phyloP scores from a whole-genome alignment of 1,140 invertebrate genomes.

The Heliconius melpomene region DNA sequence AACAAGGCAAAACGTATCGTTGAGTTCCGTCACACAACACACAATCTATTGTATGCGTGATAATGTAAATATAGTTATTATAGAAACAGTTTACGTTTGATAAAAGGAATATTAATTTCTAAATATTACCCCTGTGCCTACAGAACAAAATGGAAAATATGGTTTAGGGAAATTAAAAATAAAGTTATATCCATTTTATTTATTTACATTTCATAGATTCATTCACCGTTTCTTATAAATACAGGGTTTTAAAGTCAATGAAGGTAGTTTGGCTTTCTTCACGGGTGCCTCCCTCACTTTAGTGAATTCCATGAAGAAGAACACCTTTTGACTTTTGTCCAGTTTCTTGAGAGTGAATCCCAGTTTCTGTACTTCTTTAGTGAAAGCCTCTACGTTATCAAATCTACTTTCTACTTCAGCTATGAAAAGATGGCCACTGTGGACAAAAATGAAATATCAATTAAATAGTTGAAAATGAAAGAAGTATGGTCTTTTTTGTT shows the following conservation, averaged over 20 bases:
- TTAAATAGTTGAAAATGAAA: background rate
- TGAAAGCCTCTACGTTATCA: conserved; percentile 84
- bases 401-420: conserved; percentile 92
- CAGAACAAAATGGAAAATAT: background rate
- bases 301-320: conserved; percentile 89
- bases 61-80: too few species aligned
- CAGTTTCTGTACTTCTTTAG: conserved; percentile 83
- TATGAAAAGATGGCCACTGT: conserved; percentile 89
- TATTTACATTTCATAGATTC: conserved; percentile 10
- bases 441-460: conserved; percentile 48
- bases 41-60: too few species aligned
- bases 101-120: too few species aligned
- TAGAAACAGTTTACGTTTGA: too few species aligned
- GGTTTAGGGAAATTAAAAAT: background rate
- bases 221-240: conserved; percentile 90
- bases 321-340: conserved; percentile 86
- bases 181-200: background rate
- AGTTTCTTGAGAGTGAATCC: conserved; percentile 87
- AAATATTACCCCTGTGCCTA: too few species aligned
- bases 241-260: conserved; percentile 87
- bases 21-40: too few species aligned
- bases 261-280: conserved; percentile 81
- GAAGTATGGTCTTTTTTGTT: too few species aligned
- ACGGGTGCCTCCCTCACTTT: conserved; percentile 83
- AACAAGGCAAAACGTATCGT: too few species aligned